Conservation (phyloP, 1,140 invertebrate genomes). For the Heliconius hewitsoni region DNA sequence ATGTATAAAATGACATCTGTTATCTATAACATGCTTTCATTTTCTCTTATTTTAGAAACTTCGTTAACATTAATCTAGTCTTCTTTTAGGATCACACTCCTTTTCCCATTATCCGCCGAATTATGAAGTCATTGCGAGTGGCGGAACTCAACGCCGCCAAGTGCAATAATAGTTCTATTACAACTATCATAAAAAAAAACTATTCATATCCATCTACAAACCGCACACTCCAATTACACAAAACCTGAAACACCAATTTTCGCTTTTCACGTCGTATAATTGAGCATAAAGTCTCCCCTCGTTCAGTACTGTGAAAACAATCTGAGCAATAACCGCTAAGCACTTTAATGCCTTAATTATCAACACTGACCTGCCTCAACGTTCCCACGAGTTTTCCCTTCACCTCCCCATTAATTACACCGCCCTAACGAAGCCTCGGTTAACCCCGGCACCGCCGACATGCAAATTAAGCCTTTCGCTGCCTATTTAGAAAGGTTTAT, state of each 20-base stretch:
- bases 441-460: constrained; percentile 73
- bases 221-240: neutral
- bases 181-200: no score
- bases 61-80: no score
- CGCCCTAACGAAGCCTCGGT: constrained; percentile 75
- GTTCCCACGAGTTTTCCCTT: constrained; percentile 73
- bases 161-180: no score
- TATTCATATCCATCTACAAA: neutral
- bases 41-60: neutral
- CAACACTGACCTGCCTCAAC: constrained; percentile 68
- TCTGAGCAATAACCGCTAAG: constrained; percentile 45
- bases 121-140: no score
- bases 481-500: constrained; percentile 76
- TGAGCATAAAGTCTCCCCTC: constrained; percentile 25
- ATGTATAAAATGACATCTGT: neutral
- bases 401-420: constrained; percentile 70
- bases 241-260: constrained; percentile 20
- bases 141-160: no score
- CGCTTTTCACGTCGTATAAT: constrained; percentile 1
- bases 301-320: constrained; percentile 38
- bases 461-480: constrained; percentile 80
- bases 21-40: no score
- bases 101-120: no score
- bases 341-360: constrained; percentile 55
- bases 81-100: no score